Percentiles rank a stretch among this genome's conserved stretches.
phyloP scores from a whole-genome alignment of 1,140 invertebrate species.

The Spodoptera frugiperda region DNA sequence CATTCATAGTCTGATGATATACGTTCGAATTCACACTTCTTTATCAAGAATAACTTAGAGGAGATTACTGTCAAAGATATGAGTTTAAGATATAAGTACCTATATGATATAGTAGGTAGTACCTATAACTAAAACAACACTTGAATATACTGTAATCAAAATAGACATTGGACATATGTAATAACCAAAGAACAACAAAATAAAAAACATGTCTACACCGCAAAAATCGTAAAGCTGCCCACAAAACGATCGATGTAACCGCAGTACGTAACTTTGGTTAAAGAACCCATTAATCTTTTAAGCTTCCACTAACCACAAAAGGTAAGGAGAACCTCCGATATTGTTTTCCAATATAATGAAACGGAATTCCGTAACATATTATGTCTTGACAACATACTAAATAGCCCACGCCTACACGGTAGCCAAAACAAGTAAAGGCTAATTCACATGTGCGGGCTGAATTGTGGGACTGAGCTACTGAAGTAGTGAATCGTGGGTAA shows the following conservation, averaged over 20 bases:
- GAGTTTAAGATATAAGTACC: too few species aligned
- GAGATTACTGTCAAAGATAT: too few species aligned
- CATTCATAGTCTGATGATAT: too few species aligned
- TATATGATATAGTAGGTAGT: too few species aligned
- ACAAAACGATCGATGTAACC: conserved; percentile 4
- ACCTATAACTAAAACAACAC: too few species aligned
- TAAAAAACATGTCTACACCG: not conserved
- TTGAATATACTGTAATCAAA: not conserved
- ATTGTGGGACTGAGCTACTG: not conserved
- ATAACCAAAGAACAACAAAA: not conserved
- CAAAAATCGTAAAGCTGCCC: conserved; percentile 4
- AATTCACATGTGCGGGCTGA: not conserved
- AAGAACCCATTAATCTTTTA: conserved; percentile 26
- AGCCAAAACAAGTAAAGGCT: not conserved
- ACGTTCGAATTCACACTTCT: too few species aligned
- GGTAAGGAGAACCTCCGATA: conserved; percentile 24
- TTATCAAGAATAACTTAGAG: too few species aligned
- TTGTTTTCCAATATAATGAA: conserved; percentile 40
- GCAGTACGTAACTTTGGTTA: not conserved
- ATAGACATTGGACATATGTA: not conserved
- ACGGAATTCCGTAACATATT: conserved; percentile 8
- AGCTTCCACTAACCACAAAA: conserved; percentile 28
- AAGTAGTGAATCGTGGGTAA: not conserved
- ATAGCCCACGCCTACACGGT: conserved; percentile 6
- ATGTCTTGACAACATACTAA: conserved; percentile 25